Base-by-base conservation (phyloP, 2,888 invertebrate species). In the Erebia palarica region DNA sequence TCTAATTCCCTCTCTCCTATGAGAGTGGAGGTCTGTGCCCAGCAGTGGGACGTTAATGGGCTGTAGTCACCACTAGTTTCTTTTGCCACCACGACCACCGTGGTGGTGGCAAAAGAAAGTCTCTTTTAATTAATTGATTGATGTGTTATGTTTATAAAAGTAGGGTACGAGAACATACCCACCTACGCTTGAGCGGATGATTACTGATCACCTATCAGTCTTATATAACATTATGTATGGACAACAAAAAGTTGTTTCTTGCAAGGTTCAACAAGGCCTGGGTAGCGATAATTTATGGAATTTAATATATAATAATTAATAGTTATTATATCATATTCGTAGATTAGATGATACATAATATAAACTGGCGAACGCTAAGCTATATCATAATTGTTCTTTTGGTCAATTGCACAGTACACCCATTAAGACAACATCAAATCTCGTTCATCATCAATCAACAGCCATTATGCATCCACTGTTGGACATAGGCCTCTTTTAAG, bases 181-280 rank as follows among this genome's bases (percentile, higher is more conserved):
- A 36, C 51, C 36, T 53, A 27, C 51, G 36, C 27, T 27, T 65
- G 53, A 36, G n/a, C 16, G 16, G 10, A 1, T 36, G 36, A 42
- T 42, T 36, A 53, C 65, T 36, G 65, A 47, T 47, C 49, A 63
- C 13, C 47, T 49, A 61, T 53, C 16, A 36, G 27, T 36, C 65
- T 65, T 65, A 65, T 53, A 42, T 65, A 65, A 65, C 18, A 1
- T 13, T 42, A 42, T 53, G 11, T 16, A 42, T 13, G 65, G 11
- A 36, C 65, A 36, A 65, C 16, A 65, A 64, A 65, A 36, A 65
- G 65, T 53, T 65, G 53, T 53, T 13, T 65, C n/a, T 18, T 11
- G 10, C n/a, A 42, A 65, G 53, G 65, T 65, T 55, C n/a, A 36
- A 53, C 13, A 21, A 14, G 53, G 65, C 65, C 53, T 51, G 51